Percentiles rank a stretch among this genome's conserved stretches.
Conservation (phyloP, 1,140 invertebrate species). For the Notospermus geniculatus region DNA sequence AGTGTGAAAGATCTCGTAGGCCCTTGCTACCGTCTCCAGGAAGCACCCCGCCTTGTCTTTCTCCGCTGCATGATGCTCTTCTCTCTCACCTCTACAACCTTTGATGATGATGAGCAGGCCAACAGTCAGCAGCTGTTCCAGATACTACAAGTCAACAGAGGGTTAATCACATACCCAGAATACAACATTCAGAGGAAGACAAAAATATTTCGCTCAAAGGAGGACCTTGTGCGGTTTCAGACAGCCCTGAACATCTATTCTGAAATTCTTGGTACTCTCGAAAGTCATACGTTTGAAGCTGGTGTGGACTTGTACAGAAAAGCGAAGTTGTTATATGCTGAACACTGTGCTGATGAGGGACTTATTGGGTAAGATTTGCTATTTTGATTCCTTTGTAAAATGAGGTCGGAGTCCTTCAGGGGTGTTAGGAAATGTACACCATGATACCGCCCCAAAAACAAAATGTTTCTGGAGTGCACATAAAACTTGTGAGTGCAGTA, state of each 20-base stretch:
- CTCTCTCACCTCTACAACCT: slow-evolving; percentile 53
- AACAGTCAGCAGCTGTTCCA: slow-evolving; percentile 53
- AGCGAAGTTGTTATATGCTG: slow-evolving; percentile 24
- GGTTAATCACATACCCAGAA: slow-evolving; percentile 56
- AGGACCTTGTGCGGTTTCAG: slow-evolving; percentile 54
- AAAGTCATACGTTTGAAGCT: slow-evolving; percentile 43
- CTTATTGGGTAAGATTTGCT: background rate
- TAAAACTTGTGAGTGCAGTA: too few relatives aligned
- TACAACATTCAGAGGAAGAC: slow-evolving; percentile 54
- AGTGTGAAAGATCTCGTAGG: slow-evolving; percentile 50
- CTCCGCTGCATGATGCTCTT: slow-evolving; percentile 56
- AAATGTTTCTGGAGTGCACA: too few relatives aligned
- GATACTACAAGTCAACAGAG: slow-evolving; percentile 59
- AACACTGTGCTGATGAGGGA: background rate
- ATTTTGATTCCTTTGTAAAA: too few relatives aligned
- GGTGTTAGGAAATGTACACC: too few relatives aligned
- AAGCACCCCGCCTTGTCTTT: slow-evolving; percentile 50
- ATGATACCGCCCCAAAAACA: too few relatives aligned
- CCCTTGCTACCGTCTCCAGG: slow-evolving; percentile 49
- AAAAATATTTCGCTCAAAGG: slow-evolving; percentile 53
- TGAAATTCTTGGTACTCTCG: slow-evolving; percentile 36
- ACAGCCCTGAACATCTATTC: slow-evolving; percentile 40
- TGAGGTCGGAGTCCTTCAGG: too few relatives aligned
- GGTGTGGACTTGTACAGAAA: slow-evolving; percentile 32
- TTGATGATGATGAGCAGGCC: slow-evolving; percentile 50